phyloP scores from a whole-genome alignment of 2,113 vertebrate species.

The Arizona elegans region DNA sequence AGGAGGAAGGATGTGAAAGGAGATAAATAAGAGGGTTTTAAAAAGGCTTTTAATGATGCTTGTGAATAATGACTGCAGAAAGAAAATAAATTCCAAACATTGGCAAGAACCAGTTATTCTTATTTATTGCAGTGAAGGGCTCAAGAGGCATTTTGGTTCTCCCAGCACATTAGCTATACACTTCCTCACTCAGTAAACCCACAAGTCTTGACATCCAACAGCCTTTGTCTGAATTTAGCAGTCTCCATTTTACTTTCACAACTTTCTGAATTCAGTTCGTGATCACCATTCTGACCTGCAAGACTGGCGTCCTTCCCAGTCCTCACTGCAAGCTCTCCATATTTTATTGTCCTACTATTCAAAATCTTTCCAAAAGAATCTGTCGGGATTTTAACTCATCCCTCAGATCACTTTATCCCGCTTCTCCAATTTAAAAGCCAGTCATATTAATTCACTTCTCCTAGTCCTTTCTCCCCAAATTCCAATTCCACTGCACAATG shows the following conservation, averaged over 20 bases:
- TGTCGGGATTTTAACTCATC: background rate
- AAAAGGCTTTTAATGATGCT: background rate
- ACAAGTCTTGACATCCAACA: background rate
- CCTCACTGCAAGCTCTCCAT: background rate
- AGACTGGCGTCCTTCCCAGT: background rate
- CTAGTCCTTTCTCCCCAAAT: background rate
- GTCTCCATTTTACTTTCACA: background rate
- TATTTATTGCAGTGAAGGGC: background rate
- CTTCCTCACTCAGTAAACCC: background rate
- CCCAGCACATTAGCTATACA: background rate
- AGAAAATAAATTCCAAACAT: background rate
- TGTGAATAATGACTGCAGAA: slow-evolving; percentile 19
- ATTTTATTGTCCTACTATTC: background rate
- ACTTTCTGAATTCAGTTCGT: background rate
- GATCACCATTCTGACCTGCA: too few species aligned
- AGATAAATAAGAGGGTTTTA: background rate
- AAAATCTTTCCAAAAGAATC: background rate
- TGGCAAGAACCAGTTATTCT: slow-evolving; percentile 2
- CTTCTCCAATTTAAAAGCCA: background rate
- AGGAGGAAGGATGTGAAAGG: background rate
- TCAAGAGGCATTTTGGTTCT: background rate
- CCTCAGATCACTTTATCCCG: background rate
- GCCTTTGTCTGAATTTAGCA: background rate
- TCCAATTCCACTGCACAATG: background rate
- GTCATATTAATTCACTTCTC: background rate